Conservation (phyloP, 2,797 vertebrate species). For the Urophycis tenuis region DNA sequence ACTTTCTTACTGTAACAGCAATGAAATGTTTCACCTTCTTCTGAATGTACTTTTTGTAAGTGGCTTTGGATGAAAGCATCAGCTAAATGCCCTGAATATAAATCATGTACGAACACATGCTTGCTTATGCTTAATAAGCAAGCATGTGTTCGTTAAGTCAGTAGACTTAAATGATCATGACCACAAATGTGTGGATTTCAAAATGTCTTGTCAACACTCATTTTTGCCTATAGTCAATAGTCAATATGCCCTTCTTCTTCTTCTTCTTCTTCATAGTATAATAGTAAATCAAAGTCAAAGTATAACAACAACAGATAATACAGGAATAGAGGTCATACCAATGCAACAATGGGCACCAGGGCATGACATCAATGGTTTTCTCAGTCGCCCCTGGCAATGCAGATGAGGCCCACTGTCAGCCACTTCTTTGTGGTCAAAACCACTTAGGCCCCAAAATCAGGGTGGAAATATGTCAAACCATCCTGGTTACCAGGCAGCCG, state of each 20-base stretch:
- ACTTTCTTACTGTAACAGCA: too few species aligned
- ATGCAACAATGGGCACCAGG: background rate
- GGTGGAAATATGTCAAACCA: too few species aligned
- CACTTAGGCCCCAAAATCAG: background rate
- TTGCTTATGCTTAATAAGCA: background rate
- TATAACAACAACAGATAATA: background rate
- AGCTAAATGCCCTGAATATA: too few species aligned
- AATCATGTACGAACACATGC: background rate
- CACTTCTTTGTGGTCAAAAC: too few species aligned
- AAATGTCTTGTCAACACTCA: background rate
- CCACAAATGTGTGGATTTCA: background rate
- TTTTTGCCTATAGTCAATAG: background rate
- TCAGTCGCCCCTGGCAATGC: too few species aligned
- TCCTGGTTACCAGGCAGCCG: too few species aligned
- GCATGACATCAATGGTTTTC: too few species aligned
- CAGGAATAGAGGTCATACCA: background rate
- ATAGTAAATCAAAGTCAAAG: background rate
- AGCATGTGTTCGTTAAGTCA: background rate
- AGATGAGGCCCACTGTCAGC: too few species aligned
- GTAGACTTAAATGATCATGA: background rate
- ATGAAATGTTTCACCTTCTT: too few species aligned
- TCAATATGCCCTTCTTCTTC: too few species aligned
- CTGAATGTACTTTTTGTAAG: too few species aligned
- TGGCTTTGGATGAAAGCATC: too few species aligned
- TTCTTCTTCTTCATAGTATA: background rate